Base-by-base conservation (phyloP, 2,888 invertebrate species). In the Diabrotica balteata region DNA sequence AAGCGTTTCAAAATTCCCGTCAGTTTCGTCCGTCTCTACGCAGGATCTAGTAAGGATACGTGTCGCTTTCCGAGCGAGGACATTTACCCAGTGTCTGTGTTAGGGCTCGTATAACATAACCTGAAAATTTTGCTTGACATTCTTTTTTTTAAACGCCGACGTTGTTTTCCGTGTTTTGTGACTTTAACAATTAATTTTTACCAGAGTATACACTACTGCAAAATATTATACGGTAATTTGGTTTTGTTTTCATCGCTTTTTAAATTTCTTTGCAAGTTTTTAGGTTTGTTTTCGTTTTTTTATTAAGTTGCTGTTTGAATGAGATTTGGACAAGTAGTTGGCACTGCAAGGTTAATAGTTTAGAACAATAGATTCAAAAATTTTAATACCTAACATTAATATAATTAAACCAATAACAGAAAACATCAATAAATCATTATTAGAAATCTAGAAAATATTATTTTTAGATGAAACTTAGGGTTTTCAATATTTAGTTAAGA, bases 11-110 rank as follows among this genome's bases (percentile, higher is more conserved):
- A 55, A 17, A 51, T 61, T 51, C 11, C 45, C 44, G 66, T 66
- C 66, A 69, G 66, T 66, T 51, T 63, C 63, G 59, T 32, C 32
- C 32, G 32, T 66, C 63, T 69, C 53, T 69, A 69, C 69, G 69
- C 69, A 69, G 63, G 69, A 67, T 65, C 54, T 45, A 32, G 62
- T 55, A 59, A 54, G 63, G 59, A 66, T 69, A 58, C 66, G 69
- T 62, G 53, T 59, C 53, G 59, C 43, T 50, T 51, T 32, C 32
- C 32, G 51, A 52, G 57, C 52, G 49, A 66, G 69, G 63, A 69
- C 69, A 69, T 69, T 69, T 69, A 66, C 63, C 59, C 63, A 66
- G 69, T 69, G 69, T 51, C 58, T 50, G 63, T 59, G 66, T 59
- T 54, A 63, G 66, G 54, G 63, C 43, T 55, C 59, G 65, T 45